These are phyloP conservation scores for Pelecanoides urinatrix DNA, from an alignment of 2,113 vertebrate genomes.

Conservation along the genomic window DNA sequence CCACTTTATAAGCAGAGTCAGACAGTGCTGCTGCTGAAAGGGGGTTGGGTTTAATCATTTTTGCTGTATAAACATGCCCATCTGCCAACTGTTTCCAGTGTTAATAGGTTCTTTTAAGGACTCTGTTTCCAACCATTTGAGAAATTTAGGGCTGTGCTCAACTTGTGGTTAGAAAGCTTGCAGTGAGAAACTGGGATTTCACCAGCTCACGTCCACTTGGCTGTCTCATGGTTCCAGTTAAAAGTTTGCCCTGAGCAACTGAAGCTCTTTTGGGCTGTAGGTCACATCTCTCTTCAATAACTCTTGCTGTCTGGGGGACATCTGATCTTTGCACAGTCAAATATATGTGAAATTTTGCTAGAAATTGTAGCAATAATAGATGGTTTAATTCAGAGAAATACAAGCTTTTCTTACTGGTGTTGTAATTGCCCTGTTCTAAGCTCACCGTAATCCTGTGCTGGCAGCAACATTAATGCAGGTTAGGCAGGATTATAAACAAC, in stretches of 20 bases:
- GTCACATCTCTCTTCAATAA: neutral
- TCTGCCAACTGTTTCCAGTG: neutral
- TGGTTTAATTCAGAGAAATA: neutral
- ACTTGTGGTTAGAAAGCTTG: neutral
- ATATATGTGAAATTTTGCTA: neutral
- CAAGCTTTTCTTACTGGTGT: neutral
- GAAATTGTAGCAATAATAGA: neutral
- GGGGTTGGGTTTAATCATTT: neutral
- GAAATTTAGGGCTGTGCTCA: neutral
- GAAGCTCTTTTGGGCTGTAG: neutral
- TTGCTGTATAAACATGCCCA: neutral
- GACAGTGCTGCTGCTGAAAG: neutral
- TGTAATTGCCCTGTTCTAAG: neutral
- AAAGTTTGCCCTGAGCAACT: neutral
- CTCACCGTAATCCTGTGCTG: neutral
- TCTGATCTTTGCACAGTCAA: accelerated
- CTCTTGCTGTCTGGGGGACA: neutral
- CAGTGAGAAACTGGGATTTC: neutral
- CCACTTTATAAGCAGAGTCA: neutral
- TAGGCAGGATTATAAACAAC: neutral
- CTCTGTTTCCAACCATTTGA: neutral
- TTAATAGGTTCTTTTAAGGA: neutral
- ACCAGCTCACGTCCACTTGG: neutral
- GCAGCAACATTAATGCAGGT: neutral
- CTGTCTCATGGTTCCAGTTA: neutral